A percentile compares a stretch with the other conserved stretches of the same genome.
phyloP scores from a whole-genome alignment of 2,797 vertebrate genomes.

The Thripadectes ignobilis region DNA sequence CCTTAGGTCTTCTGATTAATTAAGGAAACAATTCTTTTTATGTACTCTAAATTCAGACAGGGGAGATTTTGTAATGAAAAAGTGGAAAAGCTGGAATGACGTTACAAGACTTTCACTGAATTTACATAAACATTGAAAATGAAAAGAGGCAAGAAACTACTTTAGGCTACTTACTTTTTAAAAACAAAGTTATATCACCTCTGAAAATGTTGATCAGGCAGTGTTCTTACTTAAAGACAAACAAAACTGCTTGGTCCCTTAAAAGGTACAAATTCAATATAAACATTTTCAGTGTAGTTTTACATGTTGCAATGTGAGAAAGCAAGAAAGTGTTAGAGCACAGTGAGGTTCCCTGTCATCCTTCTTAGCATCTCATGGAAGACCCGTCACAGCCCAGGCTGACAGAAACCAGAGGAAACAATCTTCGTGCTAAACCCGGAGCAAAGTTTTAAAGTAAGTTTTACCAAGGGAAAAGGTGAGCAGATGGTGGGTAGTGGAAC shows the following conservation, averaged over 20 bases:
- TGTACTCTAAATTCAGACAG: no score
- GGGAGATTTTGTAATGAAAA: no score
- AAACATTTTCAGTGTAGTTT: not conserved
- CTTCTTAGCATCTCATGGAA: not conserved
- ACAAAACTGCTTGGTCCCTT: not conserved
- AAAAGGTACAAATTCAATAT: not conserved
- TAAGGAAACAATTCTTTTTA: no score
- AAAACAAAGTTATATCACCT: not conserved
- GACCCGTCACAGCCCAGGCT: not conserved
- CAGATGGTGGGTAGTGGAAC: not conserved
- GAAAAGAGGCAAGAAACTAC: no score
- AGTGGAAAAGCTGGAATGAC: no score
- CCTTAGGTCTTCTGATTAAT: no score
- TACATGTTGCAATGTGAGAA: not conserved
- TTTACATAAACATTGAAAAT: no score
- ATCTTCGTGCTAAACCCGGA: not conserved
- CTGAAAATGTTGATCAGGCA: not conserved
- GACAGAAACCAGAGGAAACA: not conserved
- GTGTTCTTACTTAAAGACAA: not conserved
- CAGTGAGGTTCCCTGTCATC: not conserved
- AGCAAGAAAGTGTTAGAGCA: not conserved
- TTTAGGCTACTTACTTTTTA: no score
- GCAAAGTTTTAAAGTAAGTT: not conserved
- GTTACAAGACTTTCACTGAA: no score
- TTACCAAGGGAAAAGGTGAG: not conserved